Percentiles rank a stretch among this genome's conserved stretches.
phyloP scores from a whole-genome alignment of 1,140 invertebrate species.

The Aphelinus atriplicis region DNA sequence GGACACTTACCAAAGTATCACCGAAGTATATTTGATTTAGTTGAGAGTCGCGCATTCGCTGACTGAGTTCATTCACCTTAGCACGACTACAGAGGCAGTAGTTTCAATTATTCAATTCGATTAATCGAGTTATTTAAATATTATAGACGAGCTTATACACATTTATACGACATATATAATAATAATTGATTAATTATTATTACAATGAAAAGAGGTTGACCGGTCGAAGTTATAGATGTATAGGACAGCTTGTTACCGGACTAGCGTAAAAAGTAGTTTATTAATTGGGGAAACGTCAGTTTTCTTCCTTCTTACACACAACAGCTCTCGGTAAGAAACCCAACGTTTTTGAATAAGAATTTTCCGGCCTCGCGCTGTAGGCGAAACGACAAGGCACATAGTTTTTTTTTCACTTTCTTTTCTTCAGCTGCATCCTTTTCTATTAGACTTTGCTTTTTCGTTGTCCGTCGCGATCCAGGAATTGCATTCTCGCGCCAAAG shows the following conservation, averaged over 20 bases:
- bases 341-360: background rate
- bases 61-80: constrained; percentile 24
- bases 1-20: constrained; percentile 41
- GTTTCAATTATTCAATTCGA: background rate
- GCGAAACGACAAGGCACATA: constrained; percentile 42
- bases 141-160: constrained; percentile 3
- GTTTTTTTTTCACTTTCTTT: background rate
- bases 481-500: no score
- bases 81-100: background rate
- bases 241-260: constrained; percentile 52
- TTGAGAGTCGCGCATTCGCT: constrained; percentile 40
- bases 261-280: constrained; percentile 44
- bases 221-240: constrained; percentile 26
- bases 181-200: background rate
- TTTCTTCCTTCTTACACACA: background rate
- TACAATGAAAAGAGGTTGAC: constrained; percentile 27
- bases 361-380: constrained; percentile 42
- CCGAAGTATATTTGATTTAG: constrained; percentile 52
- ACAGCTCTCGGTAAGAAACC: no score
- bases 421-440: no score
- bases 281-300: background rate
- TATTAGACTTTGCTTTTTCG: no score
- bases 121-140: constrained; percentile 22
- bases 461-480: no score
- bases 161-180: background rate